Conservation (phyloP, 2,113 vertebrate genomes). For the Dunckerocampus dactyliophorus region DNA sequence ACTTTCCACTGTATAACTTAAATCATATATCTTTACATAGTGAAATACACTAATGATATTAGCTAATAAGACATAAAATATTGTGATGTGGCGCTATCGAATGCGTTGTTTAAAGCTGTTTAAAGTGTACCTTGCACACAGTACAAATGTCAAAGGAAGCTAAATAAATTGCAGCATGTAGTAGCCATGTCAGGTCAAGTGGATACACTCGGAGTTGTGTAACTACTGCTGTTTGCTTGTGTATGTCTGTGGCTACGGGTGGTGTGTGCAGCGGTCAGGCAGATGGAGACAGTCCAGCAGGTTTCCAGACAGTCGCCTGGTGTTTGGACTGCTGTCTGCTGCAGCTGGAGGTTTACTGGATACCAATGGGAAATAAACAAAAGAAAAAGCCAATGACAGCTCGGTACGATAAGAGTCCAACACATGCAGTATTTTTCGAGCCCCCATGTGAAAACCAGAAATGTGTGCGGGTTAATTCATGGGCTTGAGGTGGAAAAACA, state of each 20-base stretch:
- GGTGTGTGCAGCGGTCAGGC: conserved; percentile 54
- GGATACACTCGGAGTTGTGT: conserved; percentile 27
- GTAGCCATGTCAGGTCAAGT: conserved; percentile 45
- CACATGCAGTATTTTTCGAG: conserved; percentile 41
- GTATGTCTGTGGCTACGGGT: conserved; percentile 51
- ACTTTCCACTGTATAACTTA: no score
- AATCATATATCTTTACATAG: no score
- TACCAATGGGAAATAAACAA: conserved; percentile 37
- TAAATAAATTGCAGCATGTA: conserved; percentile 31
- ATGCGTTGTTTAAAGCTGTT: no score
- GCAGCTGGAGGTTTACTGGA: conserved; percentile 55
- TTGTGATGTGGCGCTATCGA: no score
- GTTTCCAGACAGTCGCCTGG: conserved; percentile 58
- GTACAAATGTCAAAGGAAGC: conserved; percentile 9
- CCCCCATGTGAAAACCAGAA: conserved; percentile 49
- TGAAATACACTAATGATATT: no score
- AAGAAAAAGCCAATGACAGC: conserved; percentile 30
- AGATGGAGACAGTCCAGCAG: conserved; percentile 51
- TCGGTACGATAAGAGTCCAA: conserved; percentile 25
- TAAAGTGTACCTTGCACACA: neutral
- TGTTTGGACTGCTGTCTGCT: conserved; percentile 56
- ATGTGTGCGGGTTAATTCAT: conserved; percentile 59
- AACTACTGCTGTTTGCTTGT: conserved; percentile 59
- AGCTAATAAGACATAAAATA: no score
- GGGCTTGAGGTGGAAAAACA: conserved; percentile 50